Evolutionary conservation across 2,888 invertebrate genomes (phyloP), one percentile per base, ranked within the genome.

Genomic region (Mantis religiosa): DNA sequence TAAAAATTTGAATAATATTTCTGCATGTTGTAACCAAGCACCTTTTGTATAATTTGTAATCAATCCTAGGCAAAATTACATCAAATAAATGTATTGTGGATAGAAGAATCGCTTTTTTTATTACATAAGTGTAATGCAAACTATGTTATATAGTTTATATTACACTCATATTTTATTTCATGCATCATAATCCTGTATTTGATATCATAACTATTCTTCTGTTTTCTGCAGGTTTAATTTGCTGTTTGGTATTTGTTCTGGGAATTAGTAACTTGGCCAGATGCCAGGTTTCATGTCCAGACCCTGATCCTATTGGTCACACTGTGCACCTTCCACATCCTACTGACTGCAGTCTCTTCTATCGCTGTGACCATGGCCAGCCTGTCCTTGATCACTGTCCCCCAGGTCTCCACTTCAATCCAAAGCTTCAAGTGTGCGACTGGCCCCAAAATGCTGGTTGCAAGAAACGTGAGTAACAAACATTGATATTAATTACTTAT

Each of bases 391-490:
- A 83, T 71, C 14, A 34, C n/a, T 89, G 89, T 47, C 84, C 89
- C 14, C 15, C 82, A 2, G 87, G 87, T 34, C 84, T 85, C 28
- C 28, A 83, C 20, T 89, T 89, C 71, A 89, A 89, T 82, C 87
- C 83, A 27, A 82, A n/a, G 27, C 83, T 89, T n/a, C 30, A 89
- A 54, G 89, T 89, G 28, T 89, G 89, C 83, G 89, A 89, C 87
- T 89, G 89, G 89, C 89, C 89, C 7, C 27, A 34, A 47, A 89
- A 86, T 41, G 89, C 87, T 28, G 84, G 54, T 54, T 89, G 89
- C 81, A 54, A 87, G 25, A 27, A 28, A 71, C 54, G 54, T 71
- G 8, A 71, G 54, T 71, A 20, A 3, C 20, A 71, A 15, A 71
- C 12, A 41, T 12, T 41, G 34, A 34, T 34, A 6, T 41, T 41